Base-by-base conservation (phyloP, 2,113 vertebrate genomes). In the Ornithorhynchus anatinus region DNA sequence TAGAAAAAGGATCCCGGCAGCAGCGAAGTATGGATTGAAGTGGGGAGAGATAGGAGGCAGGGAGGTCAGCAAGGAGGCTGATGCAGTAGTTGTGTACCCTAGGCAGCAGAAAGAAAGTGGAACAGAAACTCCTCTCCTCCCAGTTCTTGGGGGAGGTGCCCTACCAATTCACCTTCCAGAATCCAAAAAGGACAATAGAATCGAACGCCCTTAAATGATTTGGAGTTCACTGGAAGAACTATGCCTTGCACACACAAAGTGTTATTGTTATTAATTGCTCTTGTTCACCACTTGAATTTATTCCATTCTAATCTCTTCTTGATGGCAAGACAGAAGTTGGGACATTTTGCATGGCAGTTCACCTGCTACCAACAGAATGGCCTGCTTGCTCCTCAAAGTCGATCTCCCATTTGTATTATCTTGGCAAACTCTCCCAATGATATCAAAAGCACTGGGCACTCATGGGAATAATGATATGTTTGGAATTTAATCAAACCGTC, bases 401-500 rank as follows among this genome's bases (percentile, higher is more conserved):
- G 22, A 60, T 70, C 62, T 80, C 60, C 56, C 25, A n/a, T 78
- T 81, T 11, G 3, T 9, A 2, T 78, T 84, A 73, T 85, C 71
- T 84, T 87, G 60, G 51, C 75, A 2, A 1, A 50, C 33, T 52
- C 51, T 48, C 52, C 3, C 2, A 38, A 36, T 52, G 58, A 60
- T 70, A 48, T 59, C 75, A 6, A 0, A 73, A 36, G 62, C 70
- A 16, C 62, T 68, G 52, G 45, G 50, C 2, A 2, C 51, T 59
- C 29, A 66, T 42, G n/a, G 6, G 75, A 75, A 74, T 42, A 65
- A n/a, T 67, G 77, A 88, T 82, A 82, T 47, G 53, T 59, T 85
- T 65, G 44, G 79, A 86, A 89, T 84, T 78, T 54, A 86, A 84
- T 79, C 59, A 85, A 81, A 64, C 27, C 3, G 5, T 57, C 52